phyloP scores from a whole-genome alignment of 2,797 vertebrate genomes.

The Neosalanx taihuensis region DNA sequence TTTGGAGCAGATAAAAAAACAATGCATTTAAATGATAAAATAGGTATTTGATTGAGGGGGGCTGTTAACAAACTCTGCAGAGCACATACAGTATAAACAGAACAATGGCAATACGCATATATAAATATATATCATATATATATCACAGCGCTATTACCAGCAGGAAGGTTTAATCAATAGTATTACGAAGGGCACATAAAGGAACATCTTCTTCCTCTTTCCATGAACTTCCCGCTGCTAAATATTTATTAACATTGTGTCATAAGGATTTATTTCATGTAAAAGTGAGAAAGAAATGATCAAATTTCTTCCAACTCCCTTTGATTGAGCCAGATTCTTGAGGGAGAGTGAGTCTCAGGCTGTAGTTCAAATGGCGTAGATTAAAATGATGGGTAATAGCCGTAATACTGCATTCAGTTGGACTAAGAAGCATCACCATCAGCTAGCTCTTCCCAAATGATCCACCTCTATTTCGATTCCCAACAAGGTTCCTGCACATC shows the following conservation, averaged over 20 bases:
- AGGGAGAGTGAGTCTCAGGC: constrained; percentile 32
- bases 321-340: constrained; percentile 26
- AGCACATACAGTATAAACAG: no score
- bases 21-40: constrained; percentile 29
- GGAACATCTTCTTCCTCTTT: constrained; percentile 10
- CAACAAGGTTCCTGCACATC: constrained; percentile 13
- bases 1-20: constrained; percentile 19
- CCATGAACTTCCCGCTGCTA: constrained; percentile 15
- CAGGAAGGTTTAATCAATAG: no score
- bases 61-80: no score
- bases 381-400: constrained; percentile 28
- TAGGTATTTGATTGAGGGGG: neutral
- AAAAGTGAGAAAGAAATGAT: constrained; percentile 39
- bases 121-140: no score
- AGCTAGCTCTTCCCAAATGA: constrained; percentile 1
- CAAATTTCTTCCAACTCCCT: constrained; percentile 49
- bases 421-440: constrained; percentile 29
- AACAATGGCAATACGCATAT: no score
- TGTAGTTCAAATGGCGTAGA: constrained; percentile 37
- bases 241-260: constrained; percentile 22
- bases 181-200: neutral
- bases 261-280: constrained; percentile 24
- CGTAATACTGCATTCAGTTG: constrained; percentile 43
- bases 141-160: no score
- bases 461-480: neutral